Evolutionary conservation across 2,113 vertebrate genomes (phyloP).

Genomic region (Entelurus aequoreus): DNA sequence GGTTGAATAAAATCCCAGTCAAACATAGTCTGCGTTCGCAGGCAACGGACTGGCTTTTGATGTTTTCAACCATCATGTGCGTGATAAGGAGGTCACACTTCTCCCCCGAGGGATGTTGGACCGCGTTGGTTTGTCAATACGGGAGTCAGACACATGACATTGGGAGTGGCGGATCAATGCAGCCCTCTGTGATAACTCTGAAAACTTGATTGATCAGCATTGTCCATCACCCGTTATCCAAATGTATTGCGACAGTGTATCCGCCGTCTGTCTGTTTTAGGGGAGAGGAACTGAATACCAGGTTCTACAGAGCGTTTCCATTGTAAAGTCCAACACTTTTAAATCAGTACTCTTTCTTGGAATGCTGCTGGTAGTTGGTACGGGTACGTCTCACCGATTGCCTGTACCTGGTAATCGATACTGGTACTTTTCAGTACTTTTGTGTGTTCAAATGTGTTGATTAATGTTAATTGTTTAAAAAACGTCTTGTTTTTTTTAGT

Average conservation of each 20-base stretch:
- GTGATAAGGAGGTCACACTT: constrained; percentile 36
- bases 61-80: constrained; percentile 14
- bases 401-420: no score
- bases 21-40: not conserved
- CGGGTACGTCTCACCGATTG: no score
- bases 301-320: no score
- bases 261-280: not conserved
- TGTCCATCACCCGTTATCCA: constrained; percentile 16
- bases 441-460: no score
- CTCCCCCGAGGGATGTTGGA: constrained; percentile 40
- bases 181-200: constrained; percentile 23
- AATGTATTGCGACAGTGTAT: constrained; percentile 25
- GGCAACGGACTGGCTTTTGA: not conserved
- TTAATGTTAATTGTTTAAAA: no score
- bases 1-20: no score
- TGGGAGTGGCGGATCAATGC: constrained; percentile 50
- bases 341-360: no score
- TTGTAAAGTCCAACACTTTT: no score
- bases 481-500: no score
- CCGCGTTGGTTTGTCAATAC: constrained; percentile 41
- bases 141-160: constrained; percentile 33
- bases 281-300: no score
- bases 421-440: no score
- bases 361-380: no score
- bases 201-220: constrained; percentile 42